Conservation (phyloP, 2,113 vertebrate species). For the Myrmecobius fasciatus region DNA sequence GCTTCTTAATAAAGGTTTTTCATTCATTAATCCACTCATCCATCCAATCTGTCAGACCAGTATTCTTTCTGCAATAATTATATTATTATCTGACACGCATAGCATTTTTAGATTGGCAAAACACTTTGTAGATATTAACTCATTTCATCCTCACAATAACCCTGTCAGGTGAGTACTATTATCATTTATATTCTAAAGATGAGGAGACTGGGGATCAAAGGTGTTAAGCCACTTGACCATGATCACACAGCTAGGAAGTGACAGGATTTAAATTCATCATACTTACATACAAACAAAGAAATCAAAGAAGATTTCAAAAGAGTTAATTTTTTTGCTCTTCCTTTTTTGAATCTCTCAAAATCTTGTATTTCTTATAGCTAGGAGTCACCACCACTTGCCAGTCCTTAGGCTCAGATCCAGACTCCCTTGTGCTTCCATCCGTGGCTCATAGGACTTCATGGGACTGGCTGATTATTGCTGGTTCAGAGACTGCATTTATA, state of each 20-base stretch:
- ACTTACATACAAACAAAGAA: neutral
- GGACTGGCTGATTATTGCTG: conserved; percentile 36
- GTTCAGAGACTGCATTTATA: conserved; percentile 33
- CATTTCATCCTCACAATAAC: neutral
- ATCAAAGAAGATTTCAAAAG: conserved; percentile 29
- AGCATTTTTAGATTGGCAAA: neutral
- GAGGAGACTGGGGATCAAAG: neutral
- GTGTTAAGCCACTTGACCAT: neutral
- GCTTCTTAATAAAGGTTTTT: neutral
- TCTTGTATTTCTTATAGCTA: conserved; percentile 20
- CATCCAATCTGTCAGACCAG: neutral
- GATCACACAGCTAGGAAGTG: neutral
- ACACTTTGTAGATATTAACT: neutral
- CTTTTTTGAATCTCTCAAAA: neutral
- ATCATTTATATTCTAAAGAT: neutral
- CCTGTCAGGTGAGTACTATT: neutral
- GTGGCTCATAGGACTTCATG: conserved; percentile 27
- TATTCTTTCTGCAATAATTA: neutral
- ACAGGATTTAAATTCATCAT: neutral
- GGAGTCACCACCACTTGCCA: conserved; percentile 17
- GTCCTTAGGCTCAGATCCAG: conserved; percentile 51
- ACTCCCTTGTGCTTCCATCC: conserved; percentile 40
- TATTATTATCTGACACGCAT: neutral
- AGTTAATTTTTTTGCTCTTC: neutral
- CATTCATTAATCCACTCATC: too few relatives aligned